Evolutionary conservation across 2,888 invertebrate genomes (phyloP).

Genomic region (Epirrita christyi): DNA sequence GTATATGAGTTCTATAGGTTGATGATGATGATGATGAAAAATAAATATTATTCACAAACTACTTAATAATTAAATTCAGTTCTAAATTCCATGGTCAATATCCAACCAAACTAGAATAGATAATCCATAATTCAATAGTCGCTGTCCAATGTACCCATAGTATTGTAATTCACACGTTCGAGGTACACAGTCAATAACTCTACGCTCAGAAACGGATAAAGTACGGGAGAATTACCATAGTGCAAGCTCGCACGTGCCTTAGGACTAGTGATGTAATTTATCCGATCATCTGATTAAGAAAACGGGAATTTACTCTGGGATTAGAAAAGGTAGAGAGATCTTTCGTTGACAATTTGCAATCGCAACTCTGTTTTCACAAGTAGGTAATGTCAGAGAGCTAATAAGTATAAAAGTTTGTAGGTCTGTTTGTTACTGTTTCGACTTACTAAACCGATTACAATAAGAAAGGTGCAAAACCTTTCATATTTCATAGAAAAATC

Average conservation of each 20-base stretch:
- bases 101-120: conserved; percentile 30
- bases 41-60: neutral
- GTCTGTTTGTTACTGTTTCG: too few species aligned
- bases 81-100: conserved; percentile 28
- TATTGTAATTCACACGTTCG: conserved; percentile 31
- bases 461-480: too few species aligned
- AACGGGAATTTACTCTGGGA: too few species aligned
- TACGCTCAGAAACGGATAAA: conserved; percentile 21
- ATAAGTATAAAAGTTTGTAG: too few species aligned
- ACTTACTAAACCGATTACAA: too few species aligned
- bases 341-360: too few species aligned
- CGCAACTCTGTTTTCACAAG: too few species aligned
- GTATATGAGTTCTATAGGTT: too few species aligned
- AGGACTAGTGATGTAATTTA: conserved; percentile 1
- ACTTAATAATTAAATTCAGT: conserved; percentile 7
- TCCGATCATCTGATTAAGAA: conserved; percentile 1
- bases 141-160: conserved; percentile 18
- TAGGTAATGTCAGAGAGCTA: too few species aligned
- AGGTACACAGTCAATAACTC: conserved; percentile 26
- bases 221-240: conserved; percentile 30
- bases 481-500: too few species aligned
- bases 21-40: too few species aligned
- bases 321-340: too few species aligned
- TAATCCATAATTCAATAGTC: conserved; percentile 37
- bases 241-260: conserved; percentile 19